phyloP scores from a whole-genome alignment of 2,797 vertebrate genomes.

The Morus bassanus region DNA sequence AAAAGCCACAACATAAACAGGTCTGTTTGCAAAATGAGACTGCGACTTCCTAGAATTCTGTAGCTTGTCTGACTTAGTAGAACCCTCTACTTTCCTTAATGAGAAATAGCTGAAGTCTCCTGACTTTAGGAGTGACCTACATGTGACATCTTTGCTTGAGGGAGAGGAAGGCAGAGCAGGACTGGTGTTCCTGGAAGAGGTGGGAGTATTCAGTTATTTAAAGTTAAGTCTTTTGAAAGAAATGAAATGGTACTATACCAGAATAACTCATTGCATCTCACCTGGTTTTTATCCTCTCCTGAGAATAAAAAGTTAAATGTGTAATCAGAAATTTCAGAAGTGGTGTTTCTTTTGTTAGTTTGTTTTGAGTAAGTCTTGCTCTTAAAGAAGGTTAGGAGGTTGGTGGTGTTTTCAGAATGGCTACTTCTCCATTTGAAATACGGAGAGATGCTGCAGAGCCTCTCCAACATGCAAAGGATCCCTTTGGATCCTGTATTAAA shows the following conservation, averaged over 20 bases:
- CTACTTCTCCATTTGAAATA: background rate
- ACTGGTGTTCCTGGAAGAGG: background rate
- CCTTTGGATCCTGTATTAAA: background rate
- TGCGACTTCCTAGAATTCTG: background rate
- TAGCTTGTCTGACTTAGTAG: background rate
- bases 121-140: background rate
- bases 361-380: background rate
- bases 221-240: background rate
- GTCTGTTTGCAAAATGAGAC: background rate
- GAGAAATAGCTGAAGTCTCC: background rate
- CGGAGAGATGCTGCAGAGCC: background rate
- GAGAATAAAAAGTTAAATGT: background rate
- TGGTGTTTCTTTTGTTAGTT: background rate
- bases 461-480: background rate
- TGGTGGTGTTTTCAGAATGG: background rate
- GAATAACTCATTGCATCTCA: background rate
- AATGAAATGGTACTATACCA: background rate
- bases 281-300: background rate
- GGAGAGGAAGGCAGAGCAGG: background rate
- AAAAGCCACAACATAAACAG: background rate
- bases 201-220: background rate
- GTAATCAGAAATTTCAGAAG: background rate
- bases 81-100: background rate
- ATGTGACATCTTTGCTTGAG: background rate
- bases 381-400: background rate